Evolutionary conservation across 2,888 invertebrate genomes (phyloP).

Genomic region (Sinodicranocentrus sp.): DNA sequence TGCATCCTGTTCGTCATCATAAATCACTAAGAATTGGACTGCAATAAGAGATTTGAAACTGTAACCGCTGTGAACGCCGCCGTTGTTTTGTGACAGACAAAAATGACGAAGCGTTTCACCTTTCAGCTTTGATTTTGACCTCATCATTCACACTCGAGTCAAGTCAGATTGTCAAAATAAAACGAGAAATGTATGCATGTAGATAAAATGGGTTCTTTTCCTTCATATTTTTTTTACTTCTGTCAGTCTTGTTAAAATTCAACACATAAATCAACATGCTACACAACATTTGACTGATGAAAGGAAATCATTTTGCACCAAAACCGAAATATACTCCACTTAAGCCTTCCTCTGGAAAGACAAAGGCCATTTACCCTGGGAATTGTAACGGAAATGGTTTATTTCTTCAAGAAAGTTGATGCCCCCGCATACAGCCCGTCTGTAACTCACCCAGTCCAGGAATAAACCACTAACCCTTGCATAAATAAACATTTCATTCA

Average conservation of each 20-base stretch:
- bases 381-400: not conserved
- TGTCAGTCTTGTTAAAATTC: not conserved
- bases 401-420: too few species aligned
- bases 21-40: conserved; percentile 5
- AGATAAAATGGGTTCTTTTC: not conserved
- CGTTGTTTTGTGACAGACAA: not conserved
- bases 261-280: not conserved
- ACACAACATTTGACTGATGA: not conserved
- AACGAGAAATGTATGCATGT: not conserved
- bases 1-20: conserved; percentile 5
- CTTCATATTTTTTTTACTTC: not conserved
- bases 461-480: too few species aligned
- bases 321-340: too few species aligned
- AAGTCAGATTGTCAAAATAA: conserved; percentile 21
- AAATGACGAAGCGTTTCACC: conserved; percentile 1
- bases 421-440: not conserved
- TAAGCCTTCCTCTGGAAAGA: not conserved
- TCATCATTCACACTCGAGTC: conserved; percentile 34
- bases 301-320: not conserved
- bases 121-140: conserved; percentile 27
- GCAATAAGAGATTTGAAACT: too few species aligned
- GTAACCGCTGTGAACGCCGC: too few species aligned
- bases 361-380: conserved; percentile 6
- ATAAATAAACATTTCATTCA: conserved; percentile 18
- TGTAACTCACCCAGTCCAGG: not conserved